Base-by-base conservation (phyloP, 2,113 vertebrate species). In the Sciurus niger region DNA sequence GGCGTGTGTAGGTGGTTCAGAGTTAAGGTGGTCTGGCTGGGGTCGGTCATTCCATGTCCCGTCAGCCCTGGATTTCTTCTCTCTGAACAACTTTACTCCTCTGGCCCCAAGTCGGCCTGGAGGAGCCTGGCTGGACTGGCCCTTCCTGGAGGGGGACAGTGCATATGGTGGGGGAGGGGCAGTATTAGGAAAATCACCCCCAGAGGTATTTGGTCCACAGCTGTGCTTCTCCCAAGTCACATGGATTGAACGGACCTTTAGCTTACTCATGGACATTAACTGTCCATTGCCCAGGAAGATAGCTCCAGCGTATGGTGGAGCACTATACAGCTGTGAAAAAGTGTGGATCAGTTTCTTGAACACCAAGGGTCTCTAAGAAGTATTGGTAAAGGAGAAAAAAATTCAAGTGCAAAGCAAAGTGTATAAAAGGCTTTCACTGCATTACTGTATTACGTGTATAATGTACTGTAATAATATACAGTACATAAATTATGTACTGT, bases 191-290 rank as follows among this genome's bases (percentile, higher is more conserved):
- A 87, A 94, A 37, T 51, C 53, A 74, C n/a, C 48, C 43, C 82
- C 48, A 53, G 73, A 89, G 32, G 37, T 93, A 46, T 73, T 40
- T 83, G 40, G 77, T 60, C 34, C 73, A 53, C 28, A 92, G 87
- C 72, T 70, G 30, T 76, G 86, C 53, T 87, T 95, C 40, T 93
- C 53, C 84, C 40, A 65, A 65, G 82, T 58, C 94, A 46, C 0
- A 0, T 58, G 91, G 32, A 22, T 18, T 40, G 37, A 24, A 55
- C 48, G 73, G 73, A 53, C 28, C 79, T 80, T 78, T 17, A 67
- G 48, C 14, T 90, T 63, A 93, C 51, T 90, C 43, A 11, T 8
- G 16, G 60, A 34, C 28, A 43, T 40, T n/a, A 67, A 92, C 85
- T 88, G 34, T 80, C 72, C 24, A 48, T 32, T 32, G 30, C 40